These are phyloP conservation scores for Channallabes apus DNA, from an alignment of 2,797 vertebrate genomes.

Conservation along the genomic window DNA sequence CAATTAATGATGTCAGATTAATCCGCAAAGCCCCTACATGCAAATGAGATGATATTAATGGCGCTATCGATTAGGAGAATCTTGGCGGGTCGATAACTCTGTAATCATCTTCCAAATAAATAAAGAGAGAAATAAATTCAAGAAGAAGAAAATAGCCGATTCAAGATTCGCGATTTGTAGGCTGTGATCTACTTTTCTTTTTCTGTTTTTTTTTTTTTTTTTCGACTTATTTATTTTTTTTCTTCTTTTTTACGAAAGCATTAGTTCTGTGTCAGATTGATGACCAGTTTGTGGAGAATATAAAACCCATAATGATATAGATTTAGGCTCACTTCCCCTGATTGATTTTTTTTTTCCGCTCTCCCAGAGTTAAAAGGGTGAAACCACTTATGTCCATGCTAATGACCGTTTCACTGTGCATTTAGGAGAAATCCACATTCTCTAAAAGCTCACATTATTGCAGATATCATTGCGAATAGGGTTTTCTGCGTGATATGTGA, in stretches of 20 bases:
- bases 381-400: slow-evolving; percentile 80
- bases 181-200: slow-evolving; percentile 25
- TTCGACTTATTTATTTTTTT: background rate
- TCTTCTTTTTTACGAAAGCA: slow-evolving; percentile 50
- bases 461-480: slow-evolving; percentile 75
- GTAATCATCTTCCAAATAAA: slow-evolving; percentile 5
- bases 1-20: slow-evolving; percentile 40
- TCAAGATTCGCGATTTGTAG: background rate
- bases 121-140: background rate
- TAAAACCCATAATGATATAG: slow-evolving; percentile 75
- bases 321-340: slow-evolving; percentile 76
- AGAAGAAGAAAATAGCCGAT: background rate
- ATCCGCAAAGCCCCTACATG: slow-evolving; percentile 28
- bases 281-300: slow-evolving; percentile 72
- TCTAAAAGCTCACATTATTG: slow-evolving; percentile 78
- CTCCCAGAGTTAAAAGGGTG: slow-evolving; percentile 75
- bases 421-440: slow-evolving; percentile 75
- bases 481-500: slow-evolving; percentile 74
- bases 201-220: background rate
- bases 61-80: slow-evolving; percentile 41
- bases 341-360: slow-evolving; percentile 72
- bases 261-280: slow-evolving; percentile 69
- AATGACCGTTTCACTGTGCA: slow-evolving; percentile 77
- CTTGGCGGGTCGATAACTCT: slow-evolving; percentile 17
- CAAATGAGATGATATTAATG: slow-evolving; percentile 52